Evolutionary conservation across 2,113 vertebrate species (phyloP).

Genomic region (Odontesthes bonariensis): DNA sequence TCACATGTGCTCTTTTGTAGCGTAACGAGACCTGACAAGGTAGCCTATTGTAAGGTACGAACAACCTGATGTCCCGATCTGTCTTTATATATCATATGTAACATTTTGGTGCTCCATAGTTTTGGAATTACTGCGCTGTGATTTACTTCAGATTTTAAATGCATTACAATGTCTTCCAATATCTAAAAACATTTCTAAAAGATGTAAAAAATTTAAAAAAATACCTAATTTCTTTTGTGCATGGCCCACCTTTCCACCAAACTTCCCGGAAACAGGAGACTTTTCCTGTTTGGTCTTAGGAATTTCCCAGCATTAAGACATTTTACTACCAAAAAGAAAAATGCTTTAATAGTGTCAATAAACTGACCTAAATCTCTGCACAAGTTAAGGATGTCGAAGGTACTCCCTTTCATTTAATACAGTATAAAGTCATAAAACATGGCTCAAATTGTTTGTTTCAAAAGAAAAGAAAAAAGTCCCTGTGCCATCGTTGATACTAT

Average conservation of each 20-base stretch:
- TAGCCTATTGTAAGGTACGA: conserved; percentile 51
- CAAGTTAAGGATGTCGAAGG: neutral
- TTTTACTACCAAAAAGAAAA: neutral
- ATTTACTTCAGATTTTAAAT: neutral
- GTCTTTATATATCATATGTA: conserved; percentile 4
- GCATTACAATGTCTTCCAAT: no score
- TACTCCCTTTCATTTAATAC: neutral
- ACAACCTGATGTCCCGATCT: conserved; percentile 32
- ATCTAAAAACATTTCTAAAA: no score
- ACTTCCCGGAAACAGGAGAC: neutral
- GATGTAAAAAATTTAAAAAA: no score
- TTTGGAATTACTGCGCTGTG: neutral
- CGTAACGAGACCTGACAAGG: conserved; percentile 68
- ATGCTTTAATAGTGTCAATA: neutral
- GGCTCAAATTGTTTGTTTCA: no score
- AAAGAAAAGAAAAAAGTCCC: neutral
- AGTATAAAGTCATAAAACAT: no score
- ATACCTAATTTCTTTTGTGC: neutral
- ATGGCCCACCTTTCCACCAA: neutral
- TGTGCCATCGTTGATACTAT: neutral
- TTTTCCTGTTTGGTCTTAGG: neutral
- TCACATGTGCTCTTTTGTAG: conserved; percentile 68
- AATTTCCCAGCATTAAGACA: neutral
- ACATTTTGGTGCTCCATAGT: neutral
- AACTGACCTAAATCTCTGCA: neutral